phyloP scores from a whole-genome alignment of 2,113 vertebrate species.

The Dipodomys stephensi region DNA sequence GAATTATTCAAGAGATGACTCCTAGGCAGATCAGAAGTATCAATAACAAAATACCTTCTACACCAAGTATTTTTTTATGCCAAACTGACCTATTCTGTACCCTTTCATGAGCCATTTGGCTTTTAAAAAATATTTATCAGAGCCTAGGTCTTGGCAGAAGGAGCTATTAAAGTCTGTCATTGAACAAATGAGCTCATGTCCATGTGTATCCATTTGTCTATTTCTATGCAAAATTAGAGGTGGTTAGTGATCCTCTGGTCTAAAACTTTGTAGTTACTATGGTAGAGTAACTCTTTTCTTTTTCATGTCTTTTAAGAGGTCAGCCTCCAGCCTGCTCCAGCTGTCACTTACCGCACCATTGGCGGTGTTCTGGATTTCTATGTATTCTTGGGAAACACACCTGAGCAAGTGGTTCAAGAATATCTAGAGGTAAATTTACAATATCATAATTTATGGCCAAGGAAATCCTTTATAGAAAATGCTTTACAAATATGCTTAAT shows the following conservation, averaged over 20 bases:
- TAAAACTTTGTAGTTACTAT: background rate
- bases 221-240: background rate
- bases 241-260: background rate
- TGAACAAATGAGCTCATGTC: background rate
- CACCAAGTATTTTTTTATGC: background rate
- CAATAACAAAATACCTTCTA: background rate
- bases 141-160: background rate
- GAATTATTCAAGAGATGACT: background rate
- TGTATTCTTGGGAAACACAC: slow-evolving; percentile 91
- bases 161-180: background rate
- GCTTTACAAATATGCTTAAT: slow-evolving; percentile 4
- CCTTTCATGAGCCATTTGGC: background rate
- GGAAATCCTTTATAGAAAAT: background rate
- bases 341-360: slow-evolving; percentile 91
- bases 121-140: background rate
- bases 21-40: background rate
- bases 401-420: slow-evolving; percentile 92
- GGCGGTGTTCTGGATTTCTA: slow-evolving; percentile 94
- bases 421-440: slow-evolving; percentile 87
- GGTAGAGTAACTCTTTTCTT: background rate
- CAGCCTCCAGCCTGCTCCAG: slow-evolving; percentile 91
- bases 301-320: slow-evolving; percentile 85
- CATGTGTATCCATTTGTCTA: background rate
- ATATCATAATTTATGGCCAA: background rate
- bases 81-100: background rate